phyloP scores from a whole-genome alignment of 2,888 invertebrate species.

The Diploptera punctata region DNA sequence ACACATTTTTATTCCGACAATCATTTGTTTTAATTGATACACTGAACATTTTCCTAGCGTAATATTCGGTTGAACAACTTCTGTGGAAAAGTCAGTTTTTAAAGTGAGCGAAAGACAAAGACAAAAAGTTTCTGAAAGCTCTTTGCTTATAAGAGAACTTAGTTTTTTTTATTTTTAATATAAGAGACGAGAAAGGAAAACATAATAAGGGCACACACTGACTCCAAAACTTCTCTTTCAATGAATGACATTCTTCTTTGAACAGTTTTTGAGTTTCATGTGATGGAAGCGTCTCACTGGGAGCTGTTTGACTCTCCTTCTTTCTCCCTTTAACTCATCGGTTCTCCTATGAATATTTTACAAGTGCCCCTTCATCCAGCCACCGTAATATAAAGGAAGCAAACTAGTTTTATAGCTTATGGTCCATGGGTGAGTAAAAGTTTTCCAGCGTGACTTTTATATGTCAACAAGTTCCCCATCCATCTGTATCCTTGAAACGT shows the following conservation, averaged over 20 bases:
- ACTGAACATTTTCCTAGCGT: no score
- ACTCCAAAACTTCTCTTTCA: constrained; percentile 1
- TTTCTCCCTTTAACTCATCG: neutral
- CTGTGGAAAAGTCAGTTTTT: neutral
- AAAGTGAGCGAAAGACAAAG: neutral
- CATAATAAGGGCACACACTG: neutral
- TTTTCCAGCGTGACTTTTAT: neutral
- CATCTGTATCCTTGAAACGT: neutral
- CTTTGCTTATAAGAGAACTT: constrained; percentile 8
- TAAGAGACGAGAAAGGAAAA: neutral
- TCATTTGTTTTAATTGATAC: no score
- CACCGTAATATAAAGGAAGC: neutral
- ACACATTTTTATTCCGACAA: no score
- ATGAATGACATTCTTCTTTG: constrained; percentile 12
- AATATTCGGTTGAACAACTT: neutral
- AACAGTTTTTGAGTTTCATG: neutral
- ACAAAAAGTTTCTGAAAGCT: neutral
- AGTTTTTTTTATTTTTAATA: neutral
- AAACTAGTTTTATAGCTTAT: neutral
- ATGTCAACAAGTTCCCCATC: neutral
- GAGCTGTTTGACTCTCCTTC: neutral
- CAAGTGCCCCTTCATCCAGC: constrained; percentile 7
- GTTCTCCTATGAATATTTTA: constrained; percentile 2
- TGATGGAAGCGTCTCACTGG: neutral
- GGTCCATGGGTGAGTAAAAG: neutral